These are phyloP conservation scores for Tipula vernalis DNA, from an alignment of 2,888 invertebrate genomes.

Conservation along the genomic window DNA sequence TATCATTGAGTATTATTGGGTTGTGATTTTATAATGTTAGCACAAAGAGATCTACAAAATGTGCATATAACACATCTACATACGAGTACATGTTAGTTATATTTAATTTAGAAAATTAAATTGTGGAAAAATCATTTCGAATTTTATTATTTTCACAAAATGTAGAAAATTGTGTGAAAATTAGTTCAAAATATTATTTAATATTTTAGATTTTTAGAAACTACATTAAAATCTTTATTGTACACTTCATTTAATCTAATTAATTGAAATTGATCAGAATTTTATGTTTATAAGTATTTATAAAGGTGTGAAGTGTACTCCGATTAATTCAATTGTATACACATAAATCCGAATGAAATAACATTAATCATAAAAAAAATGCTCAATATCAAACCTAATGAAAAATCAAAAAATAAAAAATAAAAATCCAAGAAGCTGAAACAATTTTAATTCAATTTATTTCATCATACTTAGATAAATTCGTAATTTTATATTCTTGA, in stretches of 20 bases:
- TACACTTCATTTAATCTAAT: background rate
- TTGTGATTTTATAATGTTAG: background rate
- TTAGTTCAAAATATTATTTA: background rate
- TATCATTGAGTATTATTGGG: background rate
- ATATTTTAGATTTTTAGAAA: background rate
- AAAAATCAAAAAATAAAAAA: background rate
- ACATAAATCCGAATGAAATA: background rate
- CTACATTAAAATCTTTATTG: background rate
- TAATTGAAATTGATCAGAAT: background rate
- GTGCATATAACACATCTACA: background rate
- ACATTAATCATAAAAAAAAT: background rate
- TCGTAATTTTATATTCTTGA: background rate
- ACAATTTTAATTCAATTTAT: background rate
- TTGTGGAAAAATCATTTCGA: background rate
- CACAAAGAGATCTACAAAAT: background rate
- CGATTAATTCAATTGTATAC: background rate
- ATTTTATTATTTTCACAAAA: background rate
- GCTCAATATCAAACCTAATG: background rate
- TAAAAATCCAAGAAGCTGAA: background rate
- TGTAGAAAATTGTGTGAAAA: background rate
- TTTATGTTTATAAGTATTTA: background rate
- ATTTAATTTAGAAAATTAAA: background rate
- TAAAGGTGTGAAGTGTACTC: background rate
- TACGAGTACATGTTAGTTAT: background rate
- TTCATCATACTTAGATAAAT: constrained; percentile 1